Conservation (phyloP, 2,113 vertebrate species). For the Megalops atlanticus region DNA sequence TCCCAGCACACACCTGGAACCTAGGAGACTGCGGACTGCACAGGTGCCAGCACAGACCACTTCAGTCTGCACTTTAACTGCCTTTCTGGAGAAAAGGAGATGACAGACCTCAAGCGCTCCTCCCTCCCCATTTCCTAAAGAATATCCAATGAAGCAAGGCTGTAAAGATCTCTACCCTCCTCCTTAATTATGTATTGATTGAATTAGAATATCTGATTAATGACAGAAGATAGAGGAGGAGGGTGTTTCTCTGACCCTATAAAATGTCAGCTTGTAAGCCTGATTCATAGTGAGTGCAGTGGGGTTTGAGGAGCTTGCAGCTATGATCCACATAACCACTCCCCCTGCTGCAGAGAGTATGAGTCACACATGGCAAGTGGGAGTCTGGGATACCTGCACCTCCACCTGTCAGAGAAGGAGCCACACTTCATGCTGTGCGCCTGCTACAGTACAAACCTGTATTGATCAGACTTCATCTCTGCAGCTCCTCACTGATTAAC, state of each 20-base stretch:
- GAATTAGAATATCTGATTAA: neutral
- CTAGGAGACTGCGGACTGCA: neutral
- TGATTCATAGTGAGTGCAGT: neutral
- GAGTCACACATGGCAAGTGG: too few species aligned
- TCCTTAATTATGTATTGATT: slow-evolving; percentile 20
- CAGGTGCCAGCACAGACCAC: neutral
- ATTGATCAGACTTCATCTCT: slow-evolving; percentile 38
- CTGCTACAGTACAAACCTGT: neutral
- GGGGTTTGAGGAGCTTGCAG: neutral
- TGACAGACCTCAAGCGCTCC: neutral
- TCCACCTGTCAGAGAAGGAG: neutral
- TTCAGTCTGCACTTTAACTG: too few species aligned
- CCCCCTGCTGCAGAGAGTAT: neutral
- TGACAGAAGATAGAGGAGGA: neutral
- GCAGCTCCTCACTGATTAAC: slow-evolving; percentile 33
- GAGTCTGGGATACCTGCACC: neutral
- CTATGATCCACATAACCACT: neutral
- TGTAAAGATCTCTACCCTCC: neutral
- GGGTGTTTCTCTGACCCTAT: neutral
- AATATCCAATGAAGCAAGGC: neutral
- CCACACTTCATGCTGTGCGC: neutral
- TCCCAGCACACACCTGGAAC: too few species aligned
- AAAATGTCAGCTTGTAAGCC: neutral
- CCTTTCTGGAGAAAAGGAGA: neutral
- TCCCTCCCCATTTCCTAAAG: neutral